phyloP scores from a whole-genome alignment of 1,140 invertebrate genomes.

The Carposina sasakii region DNA sequence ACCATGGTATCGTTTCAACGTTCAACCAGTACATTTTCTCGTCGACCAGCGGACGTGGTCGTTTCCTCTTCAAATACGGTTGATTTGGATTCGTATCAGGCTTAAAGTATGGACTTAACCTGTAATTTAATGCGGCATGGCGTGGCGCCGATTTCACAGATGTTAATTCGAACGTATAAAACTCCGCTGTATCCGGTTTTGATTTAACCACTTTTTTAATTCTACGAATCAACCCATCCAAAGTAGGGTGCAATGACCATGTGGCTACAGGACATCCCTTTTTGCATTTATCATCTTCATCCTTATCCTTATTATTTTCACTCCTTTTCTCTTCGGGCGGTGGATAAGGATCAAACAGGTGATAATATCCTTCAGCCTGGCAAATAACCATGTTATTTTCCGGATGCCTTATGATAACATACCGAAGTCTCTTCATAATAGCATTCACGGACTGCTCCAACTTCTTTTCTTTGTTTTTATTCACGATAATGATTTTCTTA shows the following conservation, averaged over 20 bases:
- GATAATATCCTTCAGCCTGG: conserved; percentile 68
- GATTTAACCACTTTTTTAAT: conserved; percentile 30
- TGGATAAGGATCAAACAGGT: conserved; percentile 74
- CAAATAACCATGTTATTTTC: conserved; percentile 72
- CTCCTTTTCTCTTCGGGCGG: conserved; percentile 36
- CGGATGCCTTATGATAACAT: conserved; percentile 72
- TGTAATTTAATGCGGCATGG: conserved; percentile 60
- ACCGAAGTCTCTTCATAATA: conserved; percentile 59
- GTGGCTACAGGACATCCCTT: conserved; percentile 30
- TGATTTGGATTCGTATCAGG: conserved; percentile 55
- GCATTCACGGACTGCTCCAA: conserved; percentile 61
- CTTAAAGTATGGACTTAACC: conserved; percentile 57
- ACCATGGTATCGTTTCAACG: conserved; percentile 69
- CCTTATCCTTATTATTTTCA: too few relatives aligned
- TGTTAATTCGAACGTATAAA: conserved; percentile 73
- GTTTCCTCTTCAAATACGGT: conserved; percentile 44
- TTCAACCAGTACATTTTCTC: conserved; percentile 73
- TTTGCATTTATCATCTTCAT: conserved; percentile 20
- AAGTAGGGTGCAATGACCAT: conserved; percentile 49
- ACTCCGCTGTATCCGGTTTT: conserved; percentile 41
- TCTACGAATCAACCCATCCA: conserved; percentile 39
- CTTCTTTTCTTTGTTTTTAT: conserved; percentile 52
- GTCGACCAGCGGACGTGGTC: conserved; percentile 45
- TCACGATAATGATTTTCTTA: conserved; percentile 66
- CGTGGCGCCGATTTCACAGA: conserved; percentile 68